phyloP scores from a whole-genome alignment of 2,888 invertebrate genomes.

The Cosmia pyralina region DNA sequence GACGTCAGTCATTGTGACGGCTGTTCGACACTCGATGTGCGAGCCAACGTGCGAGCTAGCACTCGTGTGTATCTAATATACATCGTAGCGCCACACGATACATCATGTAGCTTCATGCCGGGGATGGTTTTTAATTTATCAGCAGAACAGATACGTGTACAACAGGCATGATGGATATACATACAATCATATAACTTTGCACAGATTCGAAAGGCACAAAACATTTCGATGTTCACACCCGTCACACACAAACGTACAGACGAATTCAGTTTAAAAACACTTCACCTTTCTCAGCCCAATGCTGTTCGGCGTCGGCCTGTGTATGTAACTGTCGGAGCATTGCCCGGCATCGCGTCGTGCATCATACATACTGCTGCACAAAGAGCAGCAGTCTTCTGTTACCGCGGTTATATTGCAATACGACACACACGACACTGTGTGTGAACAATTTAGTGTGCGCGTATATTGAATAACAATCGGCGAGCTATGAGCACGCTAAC shows the following conservation, averaged over 20 bases:
- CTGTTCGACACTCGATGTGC: background rate
- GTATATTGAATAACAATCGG: conserved; percentile 33
- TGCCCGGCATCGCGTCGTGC: background rate
- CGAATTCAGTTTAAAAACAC: conserved; percentile 19
- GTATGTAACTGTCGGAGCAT: background rate
- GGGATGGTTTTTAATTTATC: conserved; percentile 14
- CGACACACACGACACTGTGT: conserved; percentile 9
- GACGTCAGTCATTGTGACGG: background rate
- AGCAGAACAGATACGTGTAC: background rate
- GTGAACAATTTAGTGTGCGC: no score
- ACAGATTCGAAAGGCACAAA: background rate
- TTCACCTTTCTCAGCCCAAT: background rate
- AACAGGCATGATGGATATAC: background rate
- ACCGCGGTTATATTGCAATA: conserved; percentile 22
- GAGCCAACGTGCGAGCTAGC: background rate
- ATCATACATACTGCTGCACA: background rate
- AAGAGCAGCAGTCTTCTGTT: conserved; percentile 9
- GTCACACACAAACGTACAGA: background rate
- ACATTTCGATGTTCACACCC: background rate
- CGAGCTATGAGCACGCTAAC: background rate
- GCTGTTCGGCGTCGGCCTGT: background rate
- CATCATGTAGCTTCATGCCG: conserved; percentile 1
- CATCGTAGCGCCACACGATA: background rate
- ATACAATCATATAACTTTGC: background rate
- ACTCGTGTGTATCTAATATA: no score